Conservation (phyloP, 1,140 invertebrate genomes). For the Centruroides vittatus region DNA sequence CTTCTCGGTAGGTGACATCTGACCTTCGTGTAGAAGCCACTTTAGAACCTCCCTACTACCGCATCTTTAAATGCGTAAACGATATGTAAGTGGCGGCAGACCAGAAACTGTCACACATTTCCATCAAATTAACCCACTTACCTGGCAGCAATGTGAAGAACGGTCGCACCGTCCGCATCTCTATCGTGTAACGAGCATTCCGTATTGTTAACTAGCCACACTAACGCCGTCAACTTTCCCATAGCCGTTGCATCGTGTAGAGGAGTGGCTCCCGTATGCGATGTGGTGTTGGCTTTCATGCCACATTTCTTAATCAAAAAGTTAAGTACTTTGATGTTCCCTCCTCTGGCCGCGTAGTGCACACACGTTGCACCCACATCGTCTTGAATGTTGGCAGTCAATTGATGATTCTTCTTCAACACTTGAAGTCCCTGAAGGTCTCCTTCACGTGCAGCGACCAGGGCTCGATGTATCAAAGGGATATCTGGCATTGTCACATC, state of each 20-base stretch:
- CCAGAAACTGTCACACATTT: no score
- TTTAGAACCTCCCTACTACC: constrained; percentile 5
- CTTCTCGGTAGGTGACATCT: constrained; percentile 37
- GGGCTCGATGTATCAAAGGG: constrained; percentile 4
- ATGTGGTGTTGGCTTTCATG: constrained; percentile 20
- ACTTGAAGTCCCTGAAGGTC: constrained; percentile 15
- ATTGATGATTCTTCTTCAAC: constrained; percentile 4
- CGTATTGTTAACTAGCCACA: constrained; percentile 27
- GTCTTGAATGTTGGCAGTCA: constrained; percentile 17
- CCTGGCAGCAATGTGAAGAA: constrained; percentile 30
- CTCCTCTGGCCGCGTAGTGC: constrained; percentile 31
- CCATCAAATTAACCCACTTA: background rate
- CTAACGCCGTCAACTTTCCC: constrained; percentile 24
- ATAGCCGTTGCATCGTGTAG: constrained; percentile 31
- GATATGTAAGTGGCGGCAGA: no score
- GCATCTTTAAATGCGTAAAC: background rate
- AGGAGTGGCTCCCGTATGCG: constrained; percentile 27
- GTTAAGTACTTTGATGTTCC: constrained; percentile 21
- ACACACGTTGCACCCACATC: constrained; percentile 26
- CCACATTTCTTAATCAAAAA: constrained; percentile 22
- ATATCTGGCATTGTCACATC: constrained; percentile 3
- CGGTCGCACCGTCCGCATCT: constrained; percentile 29
- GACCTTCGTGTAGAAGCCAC: constrained; percentile 32
- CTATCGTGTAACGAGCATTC: constrained; percentile 23
- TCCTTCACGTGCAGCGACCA: constrained; percentile 13